phyloP scores from a whole-genome alignment of 2,797 vertebrate species.

The Sternotherus odoratus region DNA sequence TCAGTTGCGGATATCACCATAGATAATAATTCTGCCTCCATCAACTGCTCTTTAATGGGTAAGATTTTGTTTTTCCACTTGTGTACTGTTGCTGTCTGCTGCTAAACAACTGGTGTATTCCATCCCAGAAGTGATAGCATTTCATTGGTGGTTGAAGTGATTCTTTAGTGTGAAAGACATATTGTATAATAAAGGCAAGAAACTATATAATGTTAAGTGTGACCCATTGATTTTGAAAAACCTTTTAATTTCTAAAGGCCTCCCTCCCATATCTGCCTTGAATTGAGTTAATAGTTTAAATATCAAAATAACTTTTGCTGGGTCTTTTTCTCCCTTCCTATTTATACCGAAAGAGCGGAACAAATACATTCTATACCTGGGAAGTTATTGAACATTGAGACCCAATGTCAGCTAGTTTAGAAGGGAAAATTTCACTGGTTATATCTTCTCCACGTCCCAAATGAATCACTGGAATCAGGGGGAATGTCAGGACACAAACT shows the following conservation, averaged over 20 bases:
- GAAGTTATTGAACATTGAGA: background rate
- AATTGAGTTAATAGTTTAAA: background rate
- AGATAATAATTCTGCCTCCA: background rate
- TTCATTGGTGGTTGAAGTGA: background rate
- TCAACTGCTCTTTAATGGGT: background rate
- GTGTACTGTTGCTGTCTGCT: background rate
- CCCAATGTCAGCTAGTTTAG: background rate
- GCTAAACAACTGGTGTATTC: background rate
- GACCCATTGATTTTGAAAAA: background rate
- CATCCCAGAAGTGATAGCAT: background rate
- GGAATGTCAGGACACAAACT: background rate
- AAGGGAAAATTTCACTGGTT: background rate
- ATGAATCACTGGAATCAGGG: background rate
- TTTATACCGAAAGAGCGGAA: slow-evolving; percentile 15
- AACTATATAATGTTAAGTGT: background rate
- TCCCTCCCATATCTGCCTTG: background rate
- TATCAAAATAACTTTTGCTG: background rate
- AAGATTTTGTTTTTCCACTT: background rate
- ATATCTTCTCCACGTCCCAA: background rate
- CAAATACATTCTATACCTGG: background rate
- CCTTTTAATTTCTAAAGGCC: background rate
- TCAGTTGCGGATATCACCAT: background rate
- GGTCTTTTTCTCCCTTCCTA: background rate
- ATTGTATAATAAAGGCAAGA: background rate
- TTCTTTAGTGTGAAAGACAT: background rate